A percentile compares a stretch with the other conserved stretches of the same genome.
Evolutionary conservation across 2,888 invertebrate genomes (phyloP).

Genomic region (Synanthedon vespiformis): DNA sequence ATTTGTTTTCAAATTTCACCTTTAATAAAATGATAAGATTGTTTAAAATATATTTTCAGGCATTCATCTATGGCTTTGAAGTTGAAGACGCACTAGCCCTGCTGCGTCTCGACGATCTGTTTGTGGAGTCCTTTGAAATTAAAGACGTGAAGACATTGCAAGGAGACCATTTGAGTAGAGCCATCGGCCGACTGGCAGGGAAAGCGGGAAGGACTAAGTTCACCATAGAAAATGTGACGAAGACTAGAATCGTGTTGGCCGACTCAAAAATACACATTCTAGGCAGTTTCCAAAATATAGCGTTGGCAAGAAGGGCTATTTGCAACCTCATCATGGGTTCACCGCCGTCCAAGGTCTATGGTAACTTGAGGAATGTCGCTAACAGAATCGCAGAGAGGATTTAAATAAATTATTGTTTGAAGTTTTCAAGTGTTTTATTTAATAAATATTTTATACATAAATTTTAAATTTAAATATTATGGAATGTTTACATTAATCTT

Average conservation of each 20-base stretch:
- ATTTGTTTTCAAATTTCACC: no score
- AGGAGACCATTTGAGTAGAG: slow-evolving; percentile 95
- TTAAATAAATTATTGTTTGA: slow-evolving; percentile 35
- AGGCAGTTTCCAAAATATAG: slow-evolving; percentile 97
- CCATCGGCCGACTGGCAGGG: slow-evolving; percentile 97
- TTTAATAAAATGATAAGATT: no score
- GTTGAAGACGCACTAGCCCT: slow-evolving; percentile 96
- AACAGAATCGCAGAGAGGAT: slow-evolving; percentile 86
- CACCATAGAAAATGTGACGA: slow-evolving; percentile 98
- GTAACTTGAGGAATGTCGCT: slow-evolving; percentile 89
- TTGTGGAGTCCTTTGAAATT: slow-evolving; percentile 96
- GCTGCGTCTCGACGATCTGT: slow-evolving; percentile 94
- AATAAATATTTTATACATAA: slow-evolving; percentile 4
- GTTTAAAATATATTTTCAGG: slow-evolving; percentile 43
- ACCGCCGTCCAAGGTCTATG: slow-evolving; percentile 98
- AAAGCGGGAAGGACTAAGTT: slow-evolving; percentile 97
- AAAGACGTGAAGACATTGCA: slow-evolving; percentile 95
- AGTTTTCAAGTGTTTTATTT: slow-evolving; percentile 11
- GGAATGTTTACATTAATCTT: slow-evolving; percentile 2
- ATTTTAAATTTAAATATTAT: slow-evolving; percentile 2
- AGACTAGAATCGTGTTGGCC: slow-evolving; percentile 96
- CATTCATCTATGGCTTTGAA: slow-evolving; percentile 96
- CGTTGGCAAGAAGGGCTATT: slow-evolving; percentile 91
- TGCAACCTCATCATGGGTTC: slow-evolving; percentile 97
- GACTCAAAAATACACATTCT: slow-evolving; percentile 97